Evolutionary conservation across 2,113 vertebrate genomes (phyloP).

Genomic region (Chiloscyllium plagiosum): DNA sequence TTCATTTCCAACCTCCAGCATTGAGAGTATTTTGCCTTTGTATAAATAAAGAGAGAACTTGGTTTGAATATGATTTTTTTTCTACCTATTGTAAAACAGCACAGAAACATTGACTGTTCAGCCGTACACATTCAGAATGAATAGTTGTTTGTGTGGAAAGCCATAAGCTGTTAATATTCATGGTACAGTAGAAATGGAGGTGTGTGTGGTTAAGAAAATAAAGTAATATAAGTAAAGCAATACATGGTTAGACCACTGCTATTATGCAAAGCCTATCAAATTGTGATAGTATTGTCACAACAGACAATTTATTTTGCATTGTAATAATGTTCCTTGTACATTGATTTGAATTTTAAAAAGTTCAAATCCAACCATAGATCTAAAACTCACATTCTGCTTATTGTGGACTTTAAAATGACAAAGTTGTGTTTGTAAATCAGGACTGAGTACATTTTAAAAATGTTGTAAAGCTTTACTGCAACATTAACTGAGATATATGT

Average conservation of each 20-base stretch:
- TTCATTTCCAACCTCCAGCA: not conserved
- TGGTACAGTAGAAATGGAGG: not conserved
- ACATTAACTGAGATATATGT: not conserved
- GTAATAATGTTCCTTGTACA: not conserved
- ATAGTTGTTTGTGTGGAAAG: not conserved
- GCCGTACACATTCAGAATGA: not conserved
- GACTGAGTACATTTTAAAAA: not conserved
- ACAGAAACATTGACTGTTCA: not conserved
- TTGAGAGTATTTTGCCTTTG: not conserved
- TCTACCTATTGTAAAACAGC: not conserved
- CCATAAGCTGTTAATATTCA: not conserved
- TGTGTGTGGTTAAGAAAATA: no score
- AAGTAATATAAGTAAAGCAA: not conserved
- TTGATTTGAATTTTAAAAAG: not conserved
- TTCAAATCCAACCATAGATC: not conserved
- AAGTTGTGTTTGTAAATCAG: not conserved
- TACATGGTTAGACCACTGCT: not conserved
- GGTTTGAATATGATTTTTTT: not conserved
- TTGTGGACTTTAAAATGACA: not conserved
- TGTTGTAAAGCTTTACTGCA: not conserved
- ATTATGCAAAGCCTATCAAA: not conserved
- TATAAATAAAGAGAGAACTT: not conserved
- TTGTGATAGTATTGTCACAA: not conserved
- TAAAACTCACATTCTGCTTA: not conserved
- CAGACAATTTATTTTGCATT: not conserved